Evolutionary conservation across 2,888 invertebrate genomes (phyloP).

Genomic region (Hecatera dysodea): DNA sequence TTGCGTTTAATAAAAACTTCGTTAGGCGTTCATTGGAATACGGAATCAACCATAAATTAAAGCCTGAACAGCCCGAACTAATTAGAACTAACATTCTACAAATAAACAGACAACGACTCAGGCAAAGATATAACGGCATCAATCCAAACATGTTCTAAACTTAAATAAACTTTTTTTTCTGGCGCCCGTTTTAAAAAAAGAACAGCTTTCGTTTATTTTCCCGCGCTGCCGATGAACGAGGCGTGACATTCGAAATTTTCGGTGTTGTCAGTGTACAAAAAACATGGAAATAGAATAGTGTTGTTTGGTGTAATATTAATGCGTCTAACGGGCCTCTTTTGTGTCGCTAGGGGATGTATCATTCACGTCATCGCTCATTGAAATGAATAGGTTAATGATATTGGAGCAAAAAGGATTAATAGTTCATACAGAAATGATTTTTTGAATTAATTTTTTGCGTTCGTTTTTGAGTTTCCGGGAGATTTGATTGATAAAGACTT

Average conservation of each 20-base stretch:
- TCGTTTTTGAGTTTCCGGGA: conserved; percentile 52
- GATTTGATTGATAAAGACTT: conserved; percentile 5
- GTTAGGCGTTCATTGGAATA: conserved; percentile 11
- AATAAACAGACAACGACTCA: conserved; percentile 67
- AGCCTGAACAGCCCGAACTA: conserved; percentile 9
- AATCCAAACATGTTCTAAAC: conserved; percentile 79
- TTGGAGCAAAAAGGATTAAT: conserved; percentile 78
- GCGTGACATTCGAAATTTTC: conserved; percentile 89
- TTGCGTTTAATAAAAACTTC: conserved; percentile 3
- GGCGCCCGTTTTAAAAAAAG: conserved; percentile 77
- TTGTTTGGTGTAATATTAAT: conserved; percentile 86
- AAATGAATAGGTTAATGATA: conserved; percentile 80
- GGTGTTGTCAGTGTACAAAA: conserved; percentile 74
- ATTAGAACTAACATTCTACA: conserved; percentile 47
- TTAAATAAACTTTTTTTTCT: conserved; percentile 84
- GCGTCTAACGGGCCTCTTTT: conserved; percentile 87
- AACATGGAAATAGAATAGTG: conserved; percentile 79
- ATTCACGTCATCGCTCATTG: conserved; percentile 76
- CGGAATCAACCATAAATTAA: conserved; percentile 42
- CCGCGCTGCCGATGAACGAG: conserved; percentile 87
- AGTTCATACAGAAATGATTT: conserved; percentile 50
- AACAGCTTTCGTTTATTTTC: conserved; percentile 84
- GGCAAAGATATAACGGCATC: conserved; percentile 84
- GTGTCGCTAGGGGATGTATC: conserved; percentile 80
- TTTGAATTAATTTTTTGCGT: conserved; percentile 33